These are phyloP conservation scores for Chroicocephalus ridibundus DNA, from an alignment of 2,113 vertebrate species.

Conservation along the genomic window DNA sequence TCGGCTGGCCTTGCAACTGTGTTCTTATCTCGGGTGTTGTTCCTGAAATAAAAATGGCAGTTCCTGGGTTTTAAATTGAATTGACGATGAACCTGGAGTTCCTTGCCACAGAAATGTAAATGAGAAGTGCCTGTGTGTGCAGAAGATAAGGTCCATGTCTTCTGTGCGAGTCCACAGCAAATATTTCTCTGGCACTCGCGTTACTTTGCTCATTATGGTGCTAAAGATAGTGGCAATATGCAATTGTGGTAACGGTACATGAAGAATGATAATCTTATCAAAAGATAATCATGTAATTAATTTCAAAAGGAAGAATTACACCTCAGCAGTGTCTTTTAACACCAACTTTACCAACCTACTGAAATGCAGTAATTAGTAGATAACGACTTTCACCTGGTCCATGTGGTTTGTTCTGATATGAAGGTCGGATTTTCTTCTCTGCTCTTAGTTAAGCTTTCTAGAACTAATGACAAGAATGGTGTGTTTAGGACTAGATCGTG, in stretches of 20 bases:
- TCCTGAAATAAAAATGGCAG: background rate
- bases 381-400: background rate
- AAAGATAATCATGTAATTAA: background rate
- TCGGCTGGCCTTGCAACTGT: background rate
- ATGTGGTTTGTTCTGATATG: background rate
- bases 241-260: background rate
- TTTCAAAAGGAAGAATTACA: background rate
- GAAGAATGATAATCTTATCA: background rate
- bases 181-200: background rate
- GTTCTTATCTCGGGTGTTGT: background rate
- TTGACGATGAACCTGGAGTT: background rate
- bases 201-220: background rate
- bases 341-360: background rate
- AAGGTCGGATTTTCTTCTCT: background rate
- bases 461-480: background rate
- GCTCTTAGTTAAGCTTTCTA: background rate
- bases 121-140: background rate
- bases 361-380: background rate
- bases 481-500: background rate
- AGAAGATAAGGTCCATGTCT: background rate
- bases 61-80: background rate
- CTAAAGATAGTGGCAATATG: background rate
- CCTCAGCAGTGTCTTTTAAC: background rate
- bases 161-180: background rate
- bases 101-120: background rate